These are phyloP conservation scores for Lethrus apterus DNA, from an alignment of 1,140 invertebrate genomes.

Conservation along the genomic window DNA sequence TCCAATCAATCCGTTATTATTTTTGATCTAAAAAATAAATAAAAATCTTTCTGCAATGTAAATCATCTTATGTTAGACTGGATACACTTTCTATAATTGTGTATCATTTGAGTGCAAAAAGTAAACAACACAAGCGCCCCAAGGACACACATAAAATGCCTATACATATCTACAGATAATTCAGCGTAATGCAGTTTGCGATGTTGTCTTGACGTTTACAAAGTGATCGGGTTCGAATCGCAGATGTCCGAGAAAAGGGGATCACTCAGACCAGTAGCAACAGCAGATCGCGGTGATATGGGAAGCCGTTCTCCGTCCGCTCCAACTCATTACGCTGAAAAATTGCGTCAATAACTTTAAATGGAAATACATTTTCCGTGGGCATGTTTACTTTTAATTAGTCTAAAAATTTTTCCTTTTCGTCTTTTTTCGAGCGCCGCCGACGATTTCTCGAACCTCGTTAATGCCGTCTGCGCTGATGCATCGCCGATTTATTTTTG, in stretches of 20 bases:
- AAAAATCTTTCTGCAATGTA: too few species aligned
- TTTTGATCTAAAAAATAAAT: too few species aligned
- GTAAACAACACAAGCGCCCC: neutral
- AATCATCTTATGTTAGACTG: too few species aligned
- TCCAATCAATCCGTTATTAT: too few species aligned
- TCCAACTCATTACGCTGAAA: conserved; percentile 20
- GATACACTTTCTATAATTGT: too few species aligned
- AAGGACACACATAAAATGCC: conserved; percentile 14
- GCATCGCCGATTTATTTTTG: conserved; percentile 8
- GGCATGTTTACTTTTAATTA: conserved; percentile 21
- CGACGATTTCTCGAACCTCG: conserved; percentile 11
- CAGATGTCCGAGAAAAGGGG: conserved; percentile 12
- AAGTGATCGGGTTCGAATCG: conserved; percentile 18
- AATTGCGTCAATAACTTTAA: conserved; percentile 20
- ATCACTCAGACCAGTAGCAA: conserved; percentile 19
- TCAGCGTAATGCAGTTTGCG: conserved; percentile 17
- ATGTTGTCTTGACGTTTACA: conserved; percentile 19
- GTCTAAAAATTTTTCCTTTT: conserved; percentile 11
- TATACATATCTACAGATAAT: conserved; percentile 14
- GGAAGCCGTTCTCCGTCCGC: conserved; percentile 14
- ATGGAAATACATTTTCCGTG: conserved; percentile 18
- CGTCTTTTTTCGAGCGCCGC: too few species aligned
- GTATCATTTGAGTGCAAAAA: too few species aligned
- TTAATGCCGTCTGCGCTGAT: conserved; percentile 6
- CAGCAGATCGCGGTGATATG: conserved; percentile 18